A percentile compares a stretch with the other conserved stretches of the same genome.
These are phyloP conservation scores for Varecia variegata DNA, from an alignment of 2,797 vertebrate genomes.

Conservation along the genomic window DNA sequence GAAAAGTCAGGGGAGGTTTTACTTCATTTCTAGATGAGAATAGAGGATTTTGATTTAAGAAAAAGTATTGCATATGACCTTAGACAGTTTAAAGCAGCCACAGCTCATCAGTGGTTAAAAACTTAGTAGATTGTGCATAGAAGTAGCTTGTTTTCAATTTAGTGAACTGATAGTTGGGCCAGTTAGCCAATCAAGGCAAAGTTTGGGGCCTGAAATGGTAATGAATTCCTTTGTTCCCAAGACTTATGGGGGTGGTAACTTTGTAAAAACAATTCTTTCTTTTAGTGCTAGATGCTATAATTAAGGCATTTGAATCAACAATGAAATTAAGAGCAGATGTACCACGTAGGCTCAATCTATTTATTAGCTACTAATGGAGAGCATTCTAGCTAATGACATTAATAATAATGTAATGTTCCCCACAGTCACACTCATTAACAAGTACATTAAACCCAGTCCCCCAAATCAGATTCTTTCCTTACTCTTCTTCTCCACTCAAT, in stretches of 20 bases:
- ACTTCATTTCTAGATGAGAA: slow-evolving; percentile 28
- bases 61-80: background rate
- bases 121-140: background rate
- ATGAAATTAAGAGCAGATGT: slow-evolving; percentile 39
- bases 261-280: slow-evolving; percentile 24
- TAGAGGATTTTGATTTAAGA: slow-evolving; percentile 1
- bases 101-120: slow-evolving; percentile 10
- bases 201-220: background rate
- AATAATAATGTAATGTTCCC: background rate
- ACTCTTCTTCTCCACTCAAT: background rate
- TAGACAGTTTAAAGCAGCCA: background rate
- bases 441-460: background rate
- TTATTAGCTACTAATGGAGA: slow-evolving; percentile 23
- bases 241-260: background rate
- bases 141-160: background rate
- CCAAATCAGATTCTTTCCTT: background rate
- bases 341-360: background rate
- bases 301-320: slow-evolving; percentile 50
- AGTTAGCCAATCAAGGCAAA: slow-evolving; percentile 34
- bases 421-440: background rate
- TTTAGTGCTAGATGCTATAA: background rate
- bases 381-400: background rate
- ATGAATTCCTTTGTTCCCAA: slow-evolving; percentile 36
- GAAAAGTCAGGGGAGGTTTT: background rate
- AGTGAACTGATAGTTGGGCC: background rate